Base-by-base conservation (phyloP, 2,888 invertebrate genomes). In the Himalopsyche anomala region DNA sequence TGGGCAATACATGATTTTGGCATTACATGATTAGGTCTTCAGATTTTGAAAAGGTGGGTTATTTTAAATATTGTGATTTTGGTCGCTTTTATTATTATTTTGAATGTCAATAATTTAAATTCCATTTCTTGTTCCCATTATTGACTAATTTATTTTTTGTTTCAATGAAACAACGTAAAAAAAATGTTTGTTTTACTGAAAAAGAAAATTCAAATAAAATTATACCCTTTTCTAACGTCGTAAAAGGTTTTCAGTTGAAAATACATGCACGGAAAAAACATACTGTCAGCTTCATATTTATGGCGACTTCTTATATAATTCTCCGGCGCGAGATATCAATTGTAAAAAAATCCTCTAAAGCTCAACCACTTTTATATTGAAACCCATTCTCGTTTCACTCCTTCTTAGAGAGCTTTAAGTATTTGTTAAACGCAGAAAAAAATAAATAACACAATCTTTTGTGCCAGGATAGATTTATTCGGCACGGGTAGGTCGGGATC, bases 401-500 rank as follows among this genome's bases (percentile, higher is more conserved):
- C 4, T 19, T 19, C 62, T 62, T 11, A 62, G 11, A 3, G 28
- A 19, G 62, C 62, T 19, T 62, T 62, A 62, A 62, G 62, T 62
- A 62, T 62, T 62, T 62, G 62, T 62, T 62, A 19, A 62, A 62
- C 62, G 62, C 62, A 62, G 19, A 62, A 62, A 62, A 51, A 19
- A 62, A 56, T 56, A 62, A 62, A 62, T 62, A 62, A 62, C 62
- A 62, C 62, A 62, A 62, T 62, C 62, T 62, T 62, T 62, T 62
- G 62, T 62, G 19, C 62, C 62, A 19, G 82, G 54, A 81, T 81
- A 45, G 54, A 81, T 81, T 81, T 81, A 81, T 81, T 51, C 54
- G 81, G 81, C 81, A 40, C 45, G 40, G 62, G 84, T 54, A 85
- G 85, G 74, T 81, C 85, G 82, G 19, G 54, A 54, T 81, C 82